phyloP scores from a whole-genome alignment of 2,888 invertebrate genomes.

The Boloria euphrosyne region DNA sequence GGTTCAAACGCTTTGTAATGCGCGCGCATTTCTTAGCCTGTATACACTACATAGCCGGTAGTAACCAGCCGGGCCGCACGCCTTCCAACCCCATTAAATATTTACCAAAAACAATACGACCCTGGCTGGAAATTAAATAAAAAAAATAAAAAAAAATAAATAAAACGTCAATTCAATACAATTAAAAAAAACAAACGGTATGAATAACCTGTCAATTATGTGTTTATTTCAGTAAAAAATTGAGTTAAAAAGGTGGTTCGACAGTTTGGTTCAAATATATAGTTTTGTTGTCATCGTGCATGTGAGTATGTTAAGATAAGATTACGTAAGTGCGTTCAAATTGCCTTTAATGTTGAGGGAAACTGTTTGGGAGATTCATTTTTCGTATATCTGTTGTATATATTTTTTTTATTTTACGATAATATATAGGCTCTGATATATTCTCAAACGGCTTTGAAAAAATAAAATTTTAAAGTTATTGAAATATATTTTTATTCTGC shows the following conservation, averaged over 20 bases:
- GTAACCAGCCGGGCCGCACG: constrained; percentile 78
- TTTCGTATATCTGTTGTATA: background rate
- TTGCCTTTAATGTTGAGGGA: constrained; percentile 45
- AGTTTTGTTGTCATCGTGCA: constrained; percentile 44
- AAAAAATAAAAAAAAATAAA: constrained; percentile 46
- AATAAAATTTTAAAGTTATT: too few species aligned
- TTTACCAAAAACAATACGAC: constrained; percentile 70
- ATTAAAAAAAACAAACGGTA: constrained; percentile 27
- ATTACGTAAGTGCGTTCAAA: constrained; percentile 74
- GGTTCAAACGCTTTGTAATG: constrained; percentile 50
- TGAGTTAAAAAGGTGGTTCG: constrained; percentile 57
- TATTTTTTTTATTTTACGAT: background rate
- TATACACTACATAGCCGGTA: constrained; percentile 74
- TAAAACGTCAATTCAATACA: constrained; percentile 28
- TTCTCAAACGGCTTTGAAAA: too few species aligned
- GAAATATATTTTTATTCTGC: too few species aligned
- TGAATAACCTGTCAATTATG: constrained; percentile 40
- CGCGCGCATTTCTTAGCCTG: constrained; percentile 68
- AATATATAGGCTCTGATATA: background rate
- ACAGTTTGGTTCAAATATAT: constrained; percentile 51
- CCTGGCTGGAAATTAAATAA: constrained; percentile 67
- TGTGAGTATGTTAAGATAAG: constrained; percentile 68
- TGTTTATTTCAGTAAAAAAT: constrained; percentile 6
- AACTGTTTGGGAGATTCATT: background rate
- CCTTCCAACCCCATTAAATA: constrained; percentile 65